Evolutionary conservation across 2,113 vertebrate genomes (phyloP), one percentile per base, ranked within the genome.

Genomic region (Serinus canaria): DNA sequence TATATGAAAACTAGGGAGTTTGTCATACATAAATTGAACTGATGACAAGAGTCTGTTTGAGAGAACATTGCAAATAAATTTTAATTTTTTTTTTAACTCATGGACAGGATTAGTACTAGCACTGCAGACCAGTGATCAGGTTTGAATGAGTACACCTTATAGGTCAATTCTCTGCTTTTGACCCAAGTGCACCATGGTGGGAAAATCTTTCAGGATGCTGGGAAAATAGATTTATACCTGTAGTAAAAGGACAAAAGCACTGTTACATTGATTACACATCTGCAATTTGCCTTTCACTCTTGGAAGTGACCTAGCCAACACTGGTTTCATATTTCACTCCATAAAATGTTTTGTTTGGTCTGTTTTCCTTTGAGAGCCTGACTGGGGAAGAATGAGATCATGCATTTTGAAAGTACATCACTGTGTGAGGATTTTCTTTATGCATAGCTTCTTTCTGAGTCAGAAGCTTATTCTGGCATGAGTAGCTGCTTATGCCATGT

Each of bases 351-450:
- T 97, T 81, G 66, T 92, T 89, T 96, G 74, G 64, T 97, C 96
- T 88, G 19, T 95, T 97, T 97, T 94, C 62, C 69, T 79, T 80
- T 87, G 85, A 79, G 41, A 50, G 73, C 66, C 39, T 87, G 75
- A 50, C 33, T 60, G 85, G 63, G 74, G 84, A 93, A 96, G 88
- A 92, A 94, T 96, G 95, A 96, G 63, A 86, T 96, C 91, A 94
- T 84, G 33, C 13, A 5, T 93, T 97, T 94, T 94, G 46, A 94
- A 97, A 97, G 69, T 94, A 39, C 62, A 92, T 83, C 78, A 47
- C 83, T 87, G 92, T 92, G 91, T 90, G 64, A 95, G 88, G 89
- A 85, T 95, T 97, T 97, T 96, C 87, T 95, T 92, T 95, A 63
- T 77, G 52, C 79, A 73, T 94, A 83, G 28, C 44, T 86, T 95